A percentile compares a stretch with the other conserved stretches of the same genome.
Conservation (phyloP, 2,113 vertebrate genomes). For the Festucalex cinctus region DNA sequence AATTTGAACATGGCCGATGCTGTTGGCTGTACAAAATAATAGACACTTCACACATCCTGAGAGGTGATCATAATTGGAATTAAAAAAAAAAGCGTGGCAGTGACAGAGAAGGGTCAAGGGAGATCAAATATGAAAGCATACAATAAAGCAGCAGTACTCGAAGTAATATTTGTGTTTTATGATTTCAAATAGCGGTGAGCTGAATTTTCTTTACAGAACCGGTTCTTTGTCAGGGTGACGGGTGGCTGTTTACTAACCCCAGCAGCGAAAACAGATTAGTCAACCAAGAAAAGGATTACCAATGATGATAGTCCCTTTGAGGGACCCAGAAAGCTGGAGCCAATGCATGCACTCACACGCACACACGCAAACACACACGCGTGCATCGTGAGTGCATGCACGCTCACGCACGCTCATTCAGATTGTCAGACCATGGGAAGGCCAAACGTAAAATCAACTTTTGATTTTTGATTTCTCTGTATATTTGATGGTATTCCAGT, state of each 20-base stretch:
- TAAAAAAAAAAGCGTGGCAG: not conserved
- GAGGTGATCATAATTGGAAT: not conserved
- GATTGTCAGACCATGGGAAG: too few species aligned
- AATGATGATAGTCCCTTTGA: constrained; percentile 62
- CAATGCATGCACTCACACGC: constrained; percentile 37
- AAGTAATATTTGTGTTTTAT: not conserved
- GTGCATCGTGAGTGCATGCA: constrained; percentile 38
- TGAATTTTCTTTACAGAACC: not conserved
- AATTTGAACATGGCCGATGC: not conserved
- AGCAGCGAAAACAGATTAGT: constrained; percentile 55
- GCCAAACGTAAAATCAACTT: too few species aligned
- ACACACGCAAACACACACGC: constrained; percentile 30
- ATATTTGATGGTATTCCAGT: too few species aligned
- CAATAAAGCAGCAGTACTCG: not conserved
- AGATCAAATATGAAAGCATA: not conserved
- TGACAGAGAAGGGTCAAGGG: not conserved
- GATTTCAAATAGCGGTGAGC: not conserved
- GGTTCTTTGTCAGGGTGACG: not conserved
- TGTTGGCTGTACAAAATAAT: not conserved
- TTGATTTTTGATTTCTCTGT: too few species aligned
- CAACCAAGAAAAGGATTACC: constrained; percentile 62
- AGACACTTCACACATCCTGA: not conserved
- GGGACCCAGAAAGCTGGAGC: constrained; percentile 22
- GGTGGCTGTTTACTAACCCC: constrained; percentile 32
- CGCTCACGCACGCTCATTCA: constrained; percentile 21